Percentiles rank a stretch among this genome's conserved stretches.
Evolutionary conservation across 2,888 invertebrate species (phyloP).

Genomic region (Incurvaria masculella): DNA sequence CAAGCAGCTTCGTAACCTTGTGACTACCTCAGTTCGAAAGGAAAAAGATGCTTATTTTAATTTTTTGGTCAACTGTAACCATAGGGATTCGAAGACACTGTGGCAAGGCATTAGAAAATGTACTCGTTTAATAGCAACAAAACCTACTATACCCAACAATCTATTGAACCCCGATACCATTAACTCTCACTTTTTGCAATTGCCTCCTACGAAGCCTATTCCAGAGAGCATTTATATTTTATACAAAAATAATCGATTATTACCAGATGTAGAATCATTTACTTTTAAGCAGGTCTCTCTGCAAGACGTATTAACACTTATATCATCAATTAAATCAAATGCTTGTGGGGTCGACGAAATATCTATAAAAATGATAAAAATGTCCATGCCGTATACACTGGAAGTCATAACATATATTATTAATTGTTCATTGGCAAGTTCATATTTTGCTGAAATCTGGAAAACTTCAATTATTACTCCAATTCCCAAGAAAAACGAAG

Average conservation of each 20-base stretch:
- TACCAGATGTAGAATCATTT: constrained; percentile 8
- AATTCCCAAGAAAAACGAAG: constrained; percentile 16
- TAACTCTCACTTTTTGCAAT: constrained; percentile 8
- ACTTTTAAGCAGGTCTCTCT: constrained; percentile 3
- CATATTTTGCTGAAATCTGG: constrained; percentile 17
- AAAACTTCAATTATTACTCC: constrained; percentile 18
- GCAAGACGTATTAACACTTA: constrained; percentile 1
- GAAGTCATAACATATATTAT: background rate
- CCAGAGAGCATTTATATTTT: background rate
- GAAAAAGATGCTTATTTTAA: constrained; percentile 8
- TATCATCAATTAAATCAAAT: constrained; percentile 7
- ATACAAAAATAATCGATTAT: background rate
- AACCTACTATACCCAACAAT: constrained; percentile 7
- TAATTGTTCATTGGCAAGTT: constrained; percentile 6
- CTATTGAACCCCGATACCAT: constrained; percentile 7
- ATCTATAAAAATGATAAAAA: constrained; percentile 9
- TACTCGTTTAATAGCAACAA: background rate
- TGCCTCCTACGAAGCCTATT: background rate
- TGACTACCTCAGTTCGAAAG: constrained; percentile 5
- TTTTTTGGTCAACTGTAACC: constrained; percentile 7
- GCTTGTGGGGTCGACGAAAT: constrained; percentile 10
- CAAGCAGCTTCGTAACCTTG: constrained; percentile 7
- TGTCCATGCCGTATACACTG: background rate
- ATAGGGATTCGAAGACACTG: constrained; percentile 5
- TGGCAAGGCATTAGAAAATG: constrained; percentile 12